A percentile compares a stretch with the other conserved stretches of the same genome.
These are phyloP conservation scores for Microvelia longipes DNA, from an alignment of 1,140 invertebrate genomes.

Conservation along the genomic window DNA sequence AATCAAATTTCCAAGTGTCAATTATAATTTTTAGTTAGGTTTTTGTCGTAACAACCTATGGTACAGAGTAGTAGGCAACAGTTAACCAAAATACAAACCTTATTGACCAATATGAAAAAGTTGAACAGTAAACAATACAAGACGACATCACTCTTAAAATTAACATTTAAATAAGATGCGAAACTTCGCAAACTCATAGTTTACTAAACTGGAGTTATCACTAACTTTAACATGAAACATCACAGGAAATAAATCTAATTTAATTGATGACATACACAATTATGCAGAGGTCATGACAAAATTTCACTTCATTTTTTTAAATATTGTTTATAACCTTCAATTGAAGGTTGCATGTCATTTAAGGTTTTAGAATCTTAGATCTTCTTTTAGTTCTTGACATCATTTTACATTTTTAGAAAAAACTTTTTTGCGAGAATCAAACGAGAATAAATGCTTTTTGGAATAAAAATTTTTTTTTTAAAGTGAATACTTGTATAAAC, in stretches of 20 bases:
- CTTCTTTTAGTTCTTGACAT: too few species aligned
- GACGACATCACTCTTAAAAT: not conserved
- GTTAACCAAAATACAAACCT: not conserved
- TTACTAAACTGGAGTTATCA: not conserved
- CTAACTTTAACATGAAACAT: not conserved
- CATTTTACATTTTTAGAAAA: too few species aligned
- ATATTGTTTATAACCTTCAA: not conserved
- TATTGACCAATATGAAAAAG: not conserved
- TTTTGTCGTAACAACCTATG: not conserved
- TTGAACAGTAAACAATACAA: not conserved
- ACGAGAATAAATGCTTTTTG: too few species aligned
- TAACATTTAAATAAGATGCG: not conserved
- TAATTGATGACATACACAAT: not conserved
- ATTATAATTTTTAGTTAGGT: not conserved
- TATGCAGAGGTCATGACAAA: not conserved
- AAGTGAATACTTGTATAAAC: too few species aligned
- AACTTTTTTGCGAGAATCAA: too few species aligned
- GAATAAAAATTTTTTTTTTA: too few species aligned
- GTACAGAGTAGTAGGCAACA: not conserved
- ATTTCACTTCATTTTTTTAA: not conserved
- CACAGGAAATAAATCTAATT: not conserved
- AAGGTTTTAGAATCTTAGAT: too few species aligned
- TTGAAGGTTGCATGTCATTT: not conserved
- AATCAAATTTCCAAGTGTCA: not conserved
- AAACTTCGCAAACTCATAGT: not conserved